Percentiles rank a stretch among this genome's conserved stretches.
Conservation (phyloP, 2,888 invertebrate genomes). For the Atherix ibis region DNA sequence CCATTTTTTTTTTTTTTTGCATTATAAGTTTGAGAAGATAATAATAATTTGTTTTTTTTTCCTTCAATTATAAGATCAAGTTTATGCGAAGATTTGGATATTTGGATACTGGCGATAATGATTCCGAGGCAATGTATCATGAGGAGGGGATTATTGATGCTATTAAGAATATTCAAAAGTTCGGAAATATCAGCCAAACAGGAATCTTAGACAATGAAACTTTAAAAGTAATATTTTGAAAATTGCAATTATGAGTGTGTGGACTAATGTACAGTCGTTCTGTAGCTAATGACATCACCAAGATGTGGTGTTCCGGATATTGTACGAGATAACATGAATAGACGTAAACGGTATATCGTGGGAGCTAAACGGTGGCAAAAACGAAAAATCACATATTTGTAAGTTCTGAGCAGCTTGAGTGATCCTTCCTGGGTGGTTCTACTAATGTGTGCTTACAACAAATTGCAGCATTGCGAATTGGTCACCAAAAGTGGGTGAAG, state of each 20-base stretch:
- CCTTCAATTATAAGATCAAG: too few relatives aligned
- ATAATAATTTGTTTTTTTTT: too few relatives aligned
- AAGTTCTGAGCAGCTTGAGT: constrained; percentile 19
- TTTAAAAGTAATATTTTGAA: constrained; percentile 41
- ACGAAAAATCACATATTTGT: constrained; percentile 51
- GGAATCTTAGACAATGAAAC: constrained; percentile 51
- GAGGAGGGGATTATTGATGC: constrained; percentile 45
- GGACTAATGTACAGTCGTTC: constrained; percentile 4
- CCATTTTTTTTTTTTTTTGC: too few relatives aligned
- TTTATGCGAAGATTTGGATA: constrained; percentile 60
- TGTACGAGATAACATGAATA: constrained; percentile 16
- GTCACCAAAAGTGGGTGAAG: constrained; percentile 42
- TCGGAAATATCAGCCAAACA: constrained; percentile 51
- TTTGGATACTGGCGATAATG: constrained; percentile 34
- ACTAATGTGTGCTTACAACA: constrained; percentile 3
- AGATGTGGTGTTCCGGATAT: constrained; percentile 62
- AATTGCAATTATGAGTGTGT: too few relatives aligned
- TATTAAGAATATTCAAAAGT: constrained; percentile 50
- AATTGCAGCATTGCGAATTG: constrained; percentile 49
- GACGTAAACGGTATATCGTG: constrained; percentile 42
- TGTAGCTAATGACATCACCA: constrained; percentile 46
- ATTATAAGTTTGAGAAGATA: too few relatives aligned
- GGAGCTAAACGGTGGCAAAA: constrained; percentile 53
- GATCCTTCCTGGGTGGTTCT: too few relatives aligned
- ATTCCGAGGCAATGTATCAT: constrained; percentile 45